Evolutionary conservation across 2,797 vertebrate species (phyloP).

Genomic region (Danio choprae): DNA sequence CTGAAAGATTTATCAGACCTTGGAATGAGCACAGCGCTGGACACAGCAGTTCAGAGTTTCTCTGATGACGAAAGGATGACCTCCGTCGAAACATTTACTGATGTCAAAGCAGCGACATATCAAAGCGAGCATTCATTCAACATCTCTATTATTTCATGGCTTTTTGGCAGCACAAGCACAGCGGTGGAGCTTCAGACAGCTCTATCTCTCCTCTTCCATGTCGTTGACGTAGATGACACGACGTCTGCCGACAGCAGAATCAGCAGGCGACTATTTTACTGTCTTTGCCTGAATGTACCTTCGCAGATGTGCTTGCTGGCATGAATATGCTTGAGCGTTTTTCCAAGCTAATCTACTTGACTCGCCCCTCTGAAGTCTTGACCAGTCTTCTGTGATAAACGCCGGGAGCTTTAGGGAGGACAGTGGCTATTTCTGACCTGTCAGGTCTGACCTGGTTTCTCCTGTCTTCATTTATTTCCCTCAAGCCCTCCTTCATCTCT

Average conservation of each 20-base stretch:
- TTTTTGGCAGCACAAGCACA: conserved; percentile 29
- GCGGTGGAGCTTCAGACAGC: conserved; percentile 33
- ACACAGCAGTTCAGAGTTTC: conserved; percentile 41
- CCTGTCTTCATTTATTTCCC: conserved; percentile 64
- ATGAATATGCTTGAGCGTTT: conserved; percentile 22
- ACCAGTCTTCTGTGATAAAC: conserved; percentile 53
- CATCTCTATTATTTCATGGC: conserved; percentile 13
- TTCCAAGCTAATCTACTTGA: conserved; percentile 49
- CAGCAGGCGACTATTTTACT: conserved; percentile 40
- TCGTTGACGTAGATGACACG: conserved; percentile 41
- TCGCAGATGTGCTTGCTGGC: not conserved
- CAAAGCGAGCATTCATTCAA: conserved; percentile 50
- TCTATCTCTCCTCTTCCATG: conserved; percentile 44
- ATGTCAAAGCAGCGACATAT: conserved; percentile 54
- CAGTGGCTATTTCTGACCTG: conserved; percentile 61
- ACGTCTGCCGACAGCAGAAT: conserved; percentile 48
- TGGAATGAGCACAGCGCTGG: conserved; percentile 40
- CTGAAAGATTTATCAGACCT: conserved; percentile 46
- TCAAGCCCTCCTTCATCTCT: conserved; percentile 59
- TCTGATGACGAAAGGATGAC: conserved; percentile 14
- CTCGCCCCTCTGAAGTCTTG: conserved; percentile 40
- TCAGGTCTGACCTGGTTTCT: conserved; percentile 63
- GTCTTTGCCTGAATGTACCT: conserved; percentile 12
- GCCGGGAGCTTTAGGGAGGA: conserved; percentile 57
- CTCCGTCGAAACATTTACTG: conserved; percentile 52